Evolutionary conservation across 2,797 vertebrate genomes (phyloP).

Genomic region (Neosilurus hyrtlii): DNA sequence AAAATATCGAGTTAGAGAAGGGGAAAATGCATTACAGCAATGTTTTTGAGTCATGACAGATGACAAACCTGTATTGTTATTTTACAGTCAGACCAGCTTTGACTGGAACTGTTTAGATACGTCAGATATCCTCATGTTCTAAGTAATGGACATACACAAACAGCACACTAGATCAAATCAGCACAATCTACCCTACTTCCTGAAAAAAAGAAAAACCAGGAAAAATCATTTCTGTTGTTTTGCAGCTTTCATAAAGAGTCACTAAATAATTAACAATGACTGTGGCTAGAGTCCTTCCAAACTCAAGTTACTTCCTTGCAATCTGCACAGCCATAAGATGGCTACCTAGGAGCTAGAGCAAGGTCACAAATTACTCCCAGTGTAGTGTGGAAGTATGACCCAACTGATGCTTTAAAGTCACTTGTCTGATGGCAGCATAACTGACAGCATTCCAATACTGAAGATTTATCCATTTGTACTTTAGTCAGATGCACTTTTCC

Average conservation of each 20-base stretch:
- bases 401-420: neutral
- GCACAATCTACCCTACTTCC: neutral
- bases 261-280: neutral
- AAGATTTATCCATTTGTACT: conserved; percentile 33
- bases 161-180: neutral
- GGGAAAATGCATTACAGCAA: neutral
- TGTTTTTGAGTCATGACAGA: neutral
- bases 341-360: conserved; percentile 4
- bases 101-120: neutral
- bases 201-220: neutral
- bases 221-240: neutral
- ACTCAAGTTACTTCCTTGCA: neutral
- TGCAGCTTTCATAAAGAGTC: neutral
- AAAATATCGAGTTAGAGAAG: neutral
- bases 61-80: neutral
- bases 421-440: conserved; percentile 5
- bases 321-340: conserved; percentile 1
- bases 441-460: conserved; percentile 17
- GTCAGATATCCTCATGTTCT: neutral
- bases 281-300: conserved; percentile 1
- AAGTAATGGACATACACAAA: neutral
- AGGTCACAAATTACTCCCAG: conserved; percentile 9
- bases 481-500: conserved; percentile 40
- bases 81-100: neutral
- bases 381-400: neutral